Evolutionary conservation across 2,113 vertebrate species (phyloP).

Genomic region (Labeo rohita): DNA sequence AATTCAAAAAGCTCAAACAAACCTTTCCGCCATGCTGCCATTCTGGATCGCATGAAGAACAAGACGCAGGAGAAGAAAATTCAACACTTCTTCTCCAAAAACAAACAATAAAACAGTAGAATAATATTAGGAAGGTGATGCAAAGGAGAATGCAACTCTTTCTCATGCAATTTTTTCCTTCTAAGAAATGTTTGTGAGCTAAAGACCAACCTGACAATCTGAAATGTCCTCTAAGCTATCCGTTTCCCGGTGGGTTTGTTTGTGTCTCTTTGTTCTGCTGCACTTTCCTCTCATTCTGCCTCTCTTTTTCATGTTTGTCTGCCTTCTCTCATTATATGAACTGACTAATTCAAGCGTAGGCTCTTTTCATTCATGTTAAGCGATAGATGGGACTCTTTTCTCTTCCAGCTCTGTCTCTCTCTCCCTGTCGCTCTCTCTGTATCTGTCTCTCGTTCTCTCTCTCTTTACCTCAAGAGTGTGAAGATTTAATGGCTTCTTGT

Average conservation of each 20-base stretch:
- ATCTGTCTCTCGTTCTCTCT: slow-evolving; percentile 46
- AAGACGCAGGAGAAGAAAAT: too few relatives aligned
- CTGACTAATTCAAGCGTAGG: neutral
- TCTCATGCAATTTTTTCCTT: neutral
- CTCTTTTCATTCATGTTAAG: slow-evolving; percentile 1
- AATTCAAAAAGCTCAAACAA: too few relatives aligned
- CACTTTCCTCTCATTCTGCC: neutral
- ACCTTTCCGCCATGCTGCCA: too few relatives aligned
- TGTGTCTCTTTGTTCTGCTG: neutral
- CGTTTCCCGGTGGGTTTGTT: neutral
- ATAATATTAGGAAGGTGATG: neutral
- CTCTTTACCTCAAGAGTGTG: slow-evolving; percentile 55
- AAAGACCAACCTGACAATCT: neutral
- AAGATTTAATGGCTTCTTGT: slow-evolving; percentile 80
- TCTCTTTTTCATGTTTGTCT: slow-evolving; percentile 16
- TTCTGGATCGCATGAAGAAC: too few relatives aligned
- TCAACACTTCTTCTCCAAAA: too few relatives aligned
- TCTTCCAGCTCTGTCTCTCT: slow-evolving; percentile 24
- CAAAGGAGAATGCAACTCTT: neutral
- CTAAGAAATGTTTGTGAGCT: neutral
- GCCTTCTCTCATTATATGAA: neutral
- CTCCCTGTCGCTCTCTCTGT: slow-evolving; percentile 36
- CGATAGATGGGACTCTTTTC: slow-evolving; percentile 15
- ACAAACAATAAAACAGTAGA: too few relatives aligned
- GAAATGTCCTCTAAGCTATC: neutral